Conservation (phyloP, 2,797 vertebrate genomes). For the Sylvia borin region DNA sequence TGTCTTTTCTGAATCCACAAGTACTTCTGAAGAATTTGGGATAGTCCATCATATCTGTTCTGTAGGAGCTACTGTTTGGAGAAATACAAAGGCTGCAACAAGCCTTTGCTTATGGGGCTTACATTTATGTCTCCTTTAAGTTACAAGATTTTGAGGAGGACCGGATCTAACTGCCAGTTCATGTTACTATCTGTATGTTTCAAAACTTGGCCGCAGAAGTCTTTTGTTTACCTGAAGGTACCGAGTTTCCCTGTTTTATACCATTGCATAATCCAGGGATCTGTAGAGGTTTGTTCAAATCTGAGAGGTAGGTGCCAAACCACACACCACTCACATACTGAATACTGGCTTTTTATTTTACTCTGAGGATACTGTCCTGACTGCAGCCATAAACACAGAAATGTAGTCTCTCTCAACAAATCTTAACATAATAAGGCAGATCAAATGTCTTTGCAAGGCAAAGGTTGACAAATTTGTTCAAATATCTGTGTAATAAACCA, state of each 20-base stretch:
- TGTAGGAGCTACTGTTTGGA: neutral
- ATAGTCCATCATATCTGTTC: neutral
- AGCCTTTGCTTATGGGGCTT: neutral
- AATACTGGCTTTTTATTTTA: neutral
- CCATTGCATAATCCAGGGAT: neutral
- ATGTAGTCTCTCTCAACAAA: neutral
- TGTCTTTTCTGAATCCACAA: neutral
- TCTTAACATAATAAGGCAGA: neutral
- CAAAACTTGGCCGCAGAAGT: neutral
- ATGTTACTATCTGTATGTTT: neutral
- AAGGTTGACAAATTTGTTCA: neutral
- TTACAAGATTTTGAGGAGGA: fast-evolving
- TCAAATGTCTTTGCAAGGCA: neutral
- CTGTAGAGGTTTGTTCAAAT: neutral
- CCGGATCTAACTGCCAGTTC: neutral
- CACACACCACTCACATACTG: neutral
- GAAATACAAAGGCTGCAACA: neutral
- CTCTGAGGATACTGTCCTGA: neutral
- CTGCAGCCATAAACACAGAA: neutral
- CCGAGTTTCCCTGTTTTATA: neutral
- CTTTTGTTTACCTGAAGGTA: neutral
- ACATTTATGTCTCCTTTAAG: neutral
- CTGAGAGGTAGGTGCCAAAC: neutral
- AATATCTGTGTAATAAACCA: neutral
- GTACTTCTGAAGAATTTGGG: neutral